Evolutionary conservation across 1,140 invertebrate genomes (phyloP).

Genomic region (Acyrthosiphon pisum): DNA sequence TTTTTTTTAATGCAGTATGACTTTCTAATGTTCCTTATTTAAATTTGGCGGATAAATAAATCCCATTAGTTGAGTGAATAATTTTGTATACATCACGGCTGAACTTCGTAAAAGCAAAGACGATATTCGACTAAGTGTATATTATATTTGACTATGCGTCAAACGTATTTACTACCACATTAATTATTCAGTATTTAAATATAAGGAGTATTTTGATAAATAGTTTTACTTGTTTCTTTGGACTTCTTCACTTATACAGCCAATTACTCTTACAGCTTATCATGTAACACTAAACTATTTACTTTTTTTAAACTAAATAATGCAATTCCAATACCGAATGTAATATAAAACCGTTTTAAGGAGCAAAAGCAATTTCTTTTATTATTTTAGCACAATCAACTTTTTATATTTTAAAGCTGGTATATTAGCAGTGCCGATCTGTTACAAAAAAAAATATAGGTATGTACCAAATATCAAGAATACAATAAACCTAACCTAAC

Average conservation of each 20-base stretch:
- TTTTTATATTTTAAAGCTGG: background rate
- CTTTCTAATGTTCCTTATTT: slow-evolving; percentile 28
- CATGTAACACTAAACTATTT: background rate
- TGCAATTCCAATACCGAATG: background rate
- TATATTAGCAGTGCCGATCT: background rate
- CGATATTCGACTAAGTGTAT: slow-evolving; percentile 3
- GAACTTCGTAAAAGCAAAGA: background rate
- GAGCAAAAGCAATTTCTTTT: background rate
- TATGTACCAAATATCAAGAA: background rate
- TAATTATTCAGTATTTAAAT: slow-evolving; percentile 38
- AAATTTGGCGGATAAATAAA: slow-evolving; percentile 8
- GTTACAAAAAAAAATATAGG: background rate
- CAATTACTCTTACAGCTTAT: background rate
- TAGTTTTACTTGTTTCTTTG: background rate
- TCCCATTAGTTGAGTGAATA: slow-evolving; percentile 11
- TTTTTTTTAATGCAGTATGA: background rate
- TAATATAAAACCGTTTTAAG: background rate
- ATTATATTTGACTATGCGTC: slow-evolving; percentile 14
- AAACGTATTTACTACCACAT: background rate
- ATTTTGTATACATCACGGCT: background rate
- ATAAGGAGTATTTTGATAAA: background rate
- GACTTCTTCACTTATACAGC: background rate
- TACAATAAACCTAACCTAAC: background rate
- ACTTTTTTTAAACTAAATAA: background rate
- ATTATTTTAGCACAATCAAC: background rate